Percentiles rank a stretch among this genome's conserved stretches.
These are phyloP conservation scores for Leucophenga varia DNA, from an alignment of 1,140 invertebrate species.

Conservation along the genomic window DNA sequence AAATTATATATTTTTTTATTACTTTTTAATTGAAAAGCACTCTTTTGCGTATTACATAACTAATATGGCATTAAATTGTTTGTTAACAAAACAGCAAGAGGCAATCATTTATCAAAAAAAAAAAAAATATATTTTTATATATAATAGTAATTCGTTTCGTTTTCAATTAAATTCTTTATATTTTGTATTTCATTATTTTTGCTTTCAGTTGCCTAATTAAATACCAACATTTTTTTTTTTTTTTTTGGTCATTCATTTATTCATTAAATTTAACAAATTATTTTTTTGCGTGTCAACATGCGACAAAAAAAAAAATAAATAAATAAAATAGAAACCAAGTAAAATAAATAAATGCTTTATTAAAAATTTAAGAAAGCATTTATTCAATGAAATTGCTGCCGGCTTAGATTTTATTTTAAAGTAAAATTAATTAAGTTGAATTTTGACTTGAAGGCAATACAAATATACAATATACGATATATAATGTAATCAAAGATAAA, in stretches of 20 bases:
- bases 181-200: neutral
- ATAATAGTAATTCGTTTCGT: no score
- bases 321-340: no score
- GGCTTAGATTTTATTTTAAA: neutral
- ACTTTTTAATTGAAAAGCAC: no score
- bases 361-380: neutral
- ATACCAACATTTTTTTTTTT: conserved; percentile 16
- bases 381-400: neutral
- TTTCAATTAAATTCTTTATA: no score
- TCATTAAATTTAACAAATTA: conserved; percentile 34
- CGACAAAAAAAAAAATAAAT: conserved; percentile 22
- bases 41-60: conserved; percentile 22
- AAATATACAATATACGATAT: no score
- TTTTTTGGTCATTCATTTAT: conserved; percentile 18
- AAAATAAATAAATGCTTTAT: neutral
- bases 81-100: conserved; percentile 26
- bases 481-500: no score
- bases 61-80: conserved; percentile 38
- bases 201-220: conserved; percentile 46
- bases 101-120: no score
- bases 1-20: no score
- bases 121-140: no score
- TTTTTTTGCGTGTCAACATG: conserved; percentile 35
- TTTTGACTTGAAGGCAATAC: no score
- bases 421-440: no score